Evolutionary conservation across 2,113 vertebrate genomes (phyloP).

Genomic region (Cricetomys ansorgei): DNA sequence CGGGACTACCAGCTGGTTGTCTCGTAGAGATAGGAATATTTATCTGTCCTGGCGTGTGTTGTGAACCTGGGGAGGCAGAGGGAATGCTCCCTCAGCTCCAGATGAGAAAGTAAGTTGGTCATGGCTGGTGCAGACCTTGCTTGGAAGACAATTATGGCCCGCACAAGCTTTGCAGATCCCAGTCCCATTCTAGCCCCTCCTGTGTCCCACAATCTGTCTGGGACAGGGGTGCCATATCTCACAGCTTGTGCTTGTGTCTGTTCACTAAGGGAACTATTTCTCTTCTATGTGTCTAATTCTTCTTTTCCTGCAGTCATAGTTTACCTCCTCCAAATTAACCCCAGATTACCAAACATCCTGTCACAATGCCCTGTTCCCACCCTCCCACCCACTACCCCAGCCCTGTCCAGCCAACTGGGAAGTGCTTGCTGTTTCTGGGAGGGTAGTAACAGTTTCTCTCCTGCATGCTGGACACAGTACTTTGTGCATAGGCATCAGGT

Average conservation of each 20-base stretch:
- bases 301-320: neutral
- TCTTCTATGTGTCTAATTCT: neutral
- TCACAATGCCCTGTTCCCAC: neutral
- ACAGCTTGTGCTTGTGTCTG: neutral
- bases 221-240: neutral
- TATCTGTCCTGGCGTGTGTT: neutral
- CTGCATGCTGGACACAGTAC: neutral
- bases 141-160: neutral
- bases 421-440: neutral
- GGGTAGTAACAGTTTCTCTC: neutral
- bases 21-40: neutral
- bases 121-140: neutral
- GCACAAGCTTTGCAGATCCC: neutral
- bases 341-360: too few relatives aligned
- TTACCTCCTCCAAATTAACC: neutral
- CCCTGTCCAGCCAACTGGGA: neutral
- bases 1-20: neutral
- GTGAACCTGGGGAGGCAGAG: neutral
- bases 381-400: too few relatives aligned
- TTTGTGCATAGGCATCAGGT: neutral
- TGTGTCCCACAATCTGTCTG: rapidly evolving
- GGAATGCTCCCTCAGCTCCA: neutral
- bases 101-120: neutral
- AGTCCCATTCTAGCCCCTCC: neutral
- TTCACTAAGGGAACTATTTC: neutral